Conservation (phyloP, 2,888 invertebrate genomes). For the Caenorhabditis panamensis region DNA sequence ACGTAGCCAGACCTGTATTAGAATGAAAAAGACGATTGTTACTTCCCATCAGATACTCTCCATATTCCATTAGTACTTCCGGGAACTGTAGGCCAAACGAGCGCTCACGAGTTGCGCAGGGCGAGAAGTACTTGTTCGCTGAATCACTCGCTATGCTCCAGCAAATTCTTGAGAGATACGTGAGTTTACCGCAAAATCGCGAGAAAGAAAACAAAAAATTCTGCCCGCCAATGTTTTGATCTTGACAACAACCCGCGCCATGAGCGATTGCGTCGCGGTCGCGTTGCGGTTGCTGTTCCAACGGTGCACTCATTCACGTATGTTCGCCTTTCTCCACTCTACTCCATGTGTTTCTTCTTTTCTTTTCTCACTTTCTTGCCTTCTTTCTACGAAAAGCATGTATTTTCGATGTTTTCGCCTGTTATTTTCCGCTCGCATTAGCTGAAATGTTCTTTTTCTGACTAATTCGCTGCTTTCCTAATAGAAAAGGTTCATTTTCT, state of each 20-base stretch:
- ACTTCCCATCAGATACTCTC: no score
- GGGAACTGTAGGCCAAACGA: no score
- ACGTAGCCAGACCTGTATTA: no score
- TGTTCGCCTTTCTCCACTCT: slow-evolving; percentile 13
- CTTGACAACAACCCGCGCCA: neutral
- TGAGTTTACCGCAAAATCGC: neutral
- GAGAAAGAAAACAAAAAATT: slow-evolving; percentile 30
- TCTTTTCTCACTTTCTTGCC: no score
- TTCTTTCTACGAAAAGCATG: slow-evolving; percentile 3
- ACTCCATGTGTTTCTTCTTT: neutral
- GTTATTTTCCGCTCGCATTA: slow-evolving; percentile 9
- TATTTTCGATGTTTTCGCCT: slow-evolving; percentile 8
- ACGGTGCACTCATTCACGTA: slow-evolving; percentile 44
- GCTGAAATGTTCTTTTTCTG: slow-evolving; percentile 28
- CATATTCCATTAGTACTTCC: no score
- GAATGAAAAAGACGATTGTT: no score
- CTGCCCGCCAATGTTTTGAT: slow-evolving; percentile 45
- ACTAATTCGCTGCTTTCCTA: no score
- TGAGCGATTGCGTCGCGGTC: slow-evolving; percentile 25
- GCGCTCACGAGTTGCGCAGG: no score
- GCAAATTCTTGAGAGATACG: no score
- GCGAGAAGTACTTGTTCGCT: no score
- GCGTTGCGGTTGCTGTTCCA: slow-evolving; percentile 48
- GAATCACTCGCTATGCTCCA: no score
- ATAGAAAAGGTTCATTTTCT: no score